These are phyloP conservation scores for Sander lucioperca DNA, from an alignment of 2,113 vertebrate genomes.

Conservation along the genomic window DNA sequence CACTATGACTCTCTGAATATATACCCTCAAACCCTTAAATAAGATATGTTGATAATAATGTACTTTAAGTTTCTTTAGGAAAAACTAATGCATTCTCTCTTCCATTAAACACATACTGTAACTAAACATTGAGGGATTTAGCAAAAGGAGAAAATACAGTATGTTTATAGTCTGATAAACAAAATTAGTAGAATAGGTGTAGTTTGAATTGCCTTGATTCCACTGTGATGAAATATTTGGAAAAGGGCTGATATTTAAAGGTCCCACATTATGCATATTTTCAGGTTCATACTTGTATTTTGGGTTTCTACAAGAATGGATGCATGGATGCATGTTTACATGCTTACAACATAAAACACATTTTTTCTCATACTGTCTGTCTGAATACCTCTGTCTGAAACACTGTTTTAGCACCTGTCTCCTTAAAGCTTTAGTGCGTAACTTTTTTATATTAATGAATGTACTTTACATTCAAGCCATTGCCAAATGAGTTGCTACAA, in stretches of 20 bases:
- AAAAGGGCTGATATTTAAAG: neutral
- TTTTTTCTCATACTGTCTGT: too few relatives aligned
- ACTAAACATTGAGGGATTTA: neutral
- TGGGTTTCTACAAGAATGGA: too few relatives aligned
- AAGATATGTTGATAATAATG: neutral
- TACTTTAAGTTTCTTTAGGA: neutral
- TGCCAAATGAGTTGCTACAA: too few relatives aligned
- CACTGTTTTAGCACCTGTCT: too few relatives aligned
- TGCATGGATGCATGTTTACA: too few relatives aligned
- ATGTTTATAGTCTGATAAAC: neutral
- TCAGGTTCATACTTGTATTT: too few relatives aligned
- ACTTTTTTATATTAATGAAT: too few relatives aligned
- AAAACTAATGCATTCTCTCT: neutral
- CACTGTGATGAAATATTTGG: neutral
- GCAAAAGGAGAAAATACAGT: neutral
- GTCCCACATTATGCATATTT: too few relatives aligned
- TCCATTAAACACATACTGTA: neutral
- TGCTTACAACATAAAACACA: too few relatives aligned
- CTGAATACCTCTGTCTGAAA: too few relatives aligned
- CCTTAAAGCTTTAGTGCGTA: too few relatives aligned
- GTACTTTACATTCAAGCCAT: too few relatives aligned
- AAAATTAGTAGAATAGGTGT: neutral
- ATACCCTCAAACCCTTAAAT: neutral
- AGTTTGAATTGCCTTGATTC: neutral
- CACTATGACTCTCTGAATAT: neutral